A percentile compares a stretch with the other conserved stretches of the same genome.
These are phyloP conservation scores for Ichneumon xanthorius DNA, from an alignment of 2,888 invertebrate genomes.

Conservation along the genomic window DNA sequence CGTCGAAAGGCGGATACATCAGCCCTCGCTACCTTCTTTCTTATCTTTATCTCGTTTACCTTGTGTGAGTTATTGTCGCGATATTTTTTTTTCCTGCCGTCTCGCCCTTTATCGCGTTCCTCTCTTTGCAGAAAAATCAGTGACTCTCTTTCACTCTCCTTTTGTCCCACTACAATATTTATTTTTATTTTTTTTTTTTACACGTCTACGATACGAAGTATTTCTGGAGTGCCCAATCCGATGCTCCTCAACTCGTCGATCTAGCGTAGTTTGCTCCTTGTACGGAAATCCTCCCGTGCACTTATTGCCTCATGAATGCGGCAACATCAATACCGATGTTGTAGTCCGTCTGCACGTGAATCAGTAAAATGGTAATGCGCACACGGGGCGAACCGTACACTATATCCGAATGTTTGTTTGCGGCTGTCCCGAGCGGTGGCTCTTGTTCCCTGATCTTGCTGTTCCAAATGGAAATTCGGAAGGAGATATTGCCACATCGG, in stretches of 20 bases:
- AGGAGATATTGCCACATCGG: constrained; percentile 28
- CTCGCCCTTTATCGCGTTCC: constrained; percentile 33
- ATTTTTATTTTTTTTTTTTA: not conserved
- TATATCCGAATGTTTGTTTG: constrained; percentile 22
- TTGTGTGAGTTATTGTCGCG: constrained; percentile 72
- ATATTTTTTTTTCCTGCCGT: constrained; percentile 66
- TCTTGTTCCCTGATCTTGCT: constrained; percentile 23
- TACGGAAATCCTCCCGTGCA: not conserved
- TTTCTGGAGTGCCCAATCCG: not conserved
- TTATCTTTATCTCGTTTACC: constrained; percentile 58
- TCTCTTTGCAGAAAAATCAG: not conserved
- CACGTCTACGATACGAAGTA: not conserved
- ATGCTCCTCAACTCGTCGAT: not conserved
- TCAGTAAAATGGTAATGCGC: constrained; percentile 71
- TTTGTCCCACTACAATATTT: not conserved
- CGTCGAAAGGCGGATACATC: constrained; percentile 2
- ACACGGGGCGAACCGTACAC: constrained; percentile 58
- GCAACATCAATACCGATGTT: not conserved
- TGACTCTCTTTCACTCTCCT: not conserved
- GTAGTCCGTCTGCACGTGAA: constrained; percentile 19
- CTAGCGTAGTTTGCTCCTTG: not conserved
- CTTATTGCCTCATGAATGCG: constrained; percentile 16
- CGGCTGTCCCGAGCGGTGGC: constrained; percentile 6
- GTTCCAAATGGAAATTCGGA: constrained; percentile 31
- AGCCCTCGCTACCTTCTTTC: constrained; percentile 26